phyloP scores from a whole-genome alignment of 2,113 vertebrate genomes.

The Lepus europaeus region DNA sequence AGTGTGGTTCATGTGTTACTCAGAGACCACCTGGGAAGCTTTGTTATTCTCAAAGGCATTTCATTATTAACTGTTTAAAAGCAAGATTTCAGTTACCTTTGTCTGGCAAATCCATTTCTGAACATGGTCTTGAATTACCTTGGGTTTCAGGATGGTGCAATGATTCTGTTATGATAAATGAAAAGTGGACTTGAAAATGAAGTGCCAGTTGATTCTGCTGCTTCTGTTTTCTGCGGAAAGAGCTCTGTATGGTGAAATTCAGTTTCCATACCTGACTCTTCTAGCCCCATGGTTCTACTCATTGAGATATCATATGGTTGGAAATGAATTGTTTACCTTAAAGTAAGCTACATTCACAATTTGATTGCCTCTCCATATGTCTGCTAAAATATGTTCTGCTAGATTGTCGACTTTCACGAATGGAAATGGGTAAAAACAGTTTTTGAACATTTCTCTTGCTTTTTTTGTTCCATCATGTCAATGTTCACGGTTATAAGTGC shows the following conservation, averaged over 20 bases:
- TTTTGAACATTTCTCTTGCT: background rate
- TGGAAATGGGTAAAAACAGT: background rate
- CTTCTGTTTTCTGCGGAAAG: background rate
- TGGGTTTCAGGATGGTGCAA: background rate
- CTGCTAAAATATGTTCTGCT: background rate
- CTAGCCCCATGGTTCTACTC: too few species aligned
- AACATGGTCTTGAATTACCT: background rate
- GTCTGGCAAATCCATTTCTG: constrained; percentile 25
- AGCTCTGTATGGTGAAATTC: background rate
- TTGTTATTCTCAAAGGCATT: constrained; percentile 74
- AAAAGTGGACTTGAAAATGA: background rate
- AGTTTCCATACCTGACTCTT: background rate
- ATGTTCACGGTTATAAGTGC: background rate
- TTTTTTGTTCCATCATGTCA: constrained; percentile 8
- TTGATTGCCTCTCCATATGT: background rate
- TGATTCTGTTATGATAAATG: background rate
- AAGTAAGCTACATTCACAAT: background rate
- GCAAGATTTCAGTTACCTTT: constrained; percentile 33
- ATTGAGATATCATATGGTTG: background rate
- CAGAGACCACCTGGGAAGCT: constrained; percentile 71
- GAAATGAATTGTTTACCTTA: background rate
- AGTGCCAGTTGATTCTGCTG: background rate
- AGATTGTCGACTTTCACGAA: constrained; percentile 9
- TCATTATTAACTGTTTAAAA: constrained; percentile 59
- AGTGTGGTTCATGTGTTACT: constrained; percentile 30